Base-by-base conservation (phyloP, 2,797 vertebrate genomes). In the Taeniopygia guttata region DNA sequence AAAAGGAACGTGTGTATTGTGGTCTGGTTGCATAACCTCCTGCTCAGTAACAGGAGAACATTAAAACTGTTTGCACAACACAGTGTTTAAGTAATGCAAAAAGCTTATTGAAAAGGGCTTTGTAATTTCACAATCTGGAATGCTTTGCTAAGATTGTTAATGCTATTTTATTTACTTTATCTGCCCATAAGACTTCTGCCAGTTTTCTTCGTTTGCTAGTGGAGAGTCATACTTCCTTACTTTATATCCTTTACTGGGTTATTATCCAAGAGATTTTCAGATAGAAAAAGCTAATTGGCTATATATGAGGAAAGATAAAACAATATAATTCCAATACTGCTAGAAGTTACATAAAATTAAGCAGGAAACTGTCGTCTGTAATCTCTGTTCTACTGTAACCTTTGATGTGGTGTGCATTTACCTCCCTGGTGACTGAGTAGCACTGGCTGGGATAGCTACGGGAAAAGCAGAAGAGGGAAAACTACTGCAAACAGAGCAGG, bases 41-140 rank as follows among this genome's bases (percentile, higher is more conserved):
- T 54, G 32, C 42, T 73, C 91, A 88, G 55, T 59, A 90, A 79
- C 43, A 75, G 43, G 38, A 87, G 63, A 88, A 67, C 73, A 68
- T 22, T 85, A 77, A 59, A 91, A 91, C 83, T 82, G 79, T 94
- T 95, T 94, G 92, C 81, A 68, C 75, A 90, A 89, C 52, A 60
- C 67, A 52, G 38, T 70, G 78, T 85, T 94, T 89, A 87, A 94
- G 66, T 62, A 92, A 84, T 1, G 15, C 27, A 56, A 68, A 93
- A 88, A 54, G 52, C 78, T 94, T 85, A 64, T 77, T 77, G 69
- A 80, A 87, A 85, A 70, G 56, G 42, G 77, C 81, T 92, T 87
- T 75, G 78, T 83, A 12, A 80, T 82, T 95, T 94, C 68, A 90
- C 89, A 93, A 92, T 77, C 84, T 93, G 86, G 42, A 91, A 74